Evolutionary conservation across 2,888 invertebrate species (phyloP).

Genomic region (Macaria liturata): DNA sequence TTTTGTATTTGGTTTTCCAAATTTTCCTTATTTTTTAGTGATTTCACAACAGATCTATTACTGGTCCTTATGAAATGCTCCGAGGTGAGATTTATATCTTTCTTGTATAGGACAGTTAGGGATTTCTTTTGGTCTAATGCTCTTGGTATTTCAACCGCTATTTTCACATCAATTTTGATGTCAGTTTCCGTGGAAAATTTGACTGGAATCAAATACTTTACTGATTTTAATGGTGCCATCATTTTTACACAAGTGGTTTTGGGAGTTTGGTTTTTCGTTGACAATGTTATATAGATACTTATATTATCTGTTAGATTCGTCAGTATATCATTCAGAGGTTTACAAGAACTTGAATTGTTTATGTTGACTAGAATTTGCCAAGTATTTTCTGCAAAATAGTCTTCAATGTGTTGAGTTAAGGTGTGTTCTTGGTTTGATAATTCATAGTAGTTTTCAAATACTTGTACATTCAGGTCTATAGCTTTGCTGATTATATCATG

Average conservation of each 20-base stretch:
- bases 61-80: slow-evolving; percentile 61
- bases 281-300: slow-evolving; percentile 57
- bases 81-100: slow-evolving; percentile 47
- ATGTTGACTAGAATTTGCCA: slow-evolving; percentile 56
- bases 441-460: slow-evolving; percentile 63
- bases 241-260: slow-evolving; percentile 58
- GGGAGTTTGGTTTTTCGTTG: slow-evolving; percentile 42
- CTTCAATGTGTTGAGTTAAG: slow-evolving; percentile 51
- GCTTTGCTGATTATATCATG: slow-evolving; percentile 60
- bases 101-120: slow-evolving; percentile 58
- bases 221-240: slow-evolving; percentile 47
- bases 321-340: slow-evolving; percentile 48
- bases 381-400: slow-evolving; percentile 53
- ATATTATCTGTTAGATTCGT: slow-evolving; percentile 43
- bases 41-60: slow-evolving; percentile 26
- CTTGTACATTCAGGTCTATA: slow-evolving; percentile 44
- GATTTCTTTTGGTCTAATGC: slow-evolving; percentile 51
- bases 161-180: slow-evolving; percentile 52
- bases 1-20: slow-evolving; percentile 48
- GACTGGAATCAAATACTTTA: slow-evolving; percentile 54
- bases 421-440: slow-evolving; percentile 46
- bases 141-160: slow-evolving; percentile 59
- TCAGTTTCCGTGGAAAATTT: slow-evolving; percentile 35
- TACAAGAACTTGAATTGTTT: slow-evolving; percentile 39
- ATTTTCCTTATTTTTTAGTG: slow-evolving; percentile 37